Base-by-base conservation (phyloP, 2,113 vertebrate species). In the Brachyhypopomus occidentalis region DNA sequence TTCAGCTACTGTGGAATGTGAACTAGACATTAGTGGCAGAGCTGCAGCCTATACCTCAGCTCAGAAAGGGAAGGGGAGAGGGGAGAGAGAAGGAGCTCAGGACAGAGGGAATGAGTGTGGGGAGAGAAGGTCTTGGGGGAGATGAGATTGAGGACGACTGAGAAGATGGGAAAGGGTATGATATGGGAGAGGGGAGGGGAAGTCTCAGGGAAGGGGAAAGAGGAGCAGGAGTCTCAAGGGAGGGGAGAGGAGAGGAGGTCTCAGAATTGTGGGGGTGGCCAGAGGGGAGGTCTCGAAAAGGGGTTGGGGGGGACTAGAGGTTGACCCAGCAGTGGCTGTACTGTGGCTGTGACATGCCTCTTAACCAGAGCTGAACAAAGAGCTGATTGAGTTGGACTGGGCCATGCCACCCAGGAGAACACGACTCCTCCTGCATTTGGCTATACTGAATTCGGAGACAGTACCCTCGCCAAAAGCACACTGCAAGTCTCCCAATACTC, bases 301-400 rank as follows among this genome's bases (percentile, higher is more conserved):
- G 45, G 12, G 41, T 2, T 8, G 45, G 12, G 9, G 14, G 45
- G 45, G 8, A 72, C 22, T 85, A 77, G 81, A 77, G 84, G 38
- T 87, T 90, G 89, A 90, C 87, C 90, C 87, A 89, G 89, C 89
- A 84, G 78, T 71, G 72, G 84, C 84, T 87, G 36, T 22, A 84
- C 86, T 83, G 84, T 71, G 56, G 85, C 85, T 85, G 83, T 91
- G 89, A 91, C 90, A 90, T 86, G 89, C 79, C 84, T 90, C 89
- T 74, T 86, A 89, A 91, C 89, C 84, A 78, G 89, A 88, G 85
- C 84, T 25, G 38, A 78, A 93, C 92, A 93, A 92, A 91, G 90
- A 81, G 55, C 75, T 82, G 85, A 88, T 92, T 92, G 88, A 92
- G 58, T 71, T 41, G 76, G 58, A 69, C 78, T 82, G 19, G 25